phyloP scores from a whole-genome alignment of 53 echinoderm and acorn worm species.

The Astropecten irregularis region DNA sequence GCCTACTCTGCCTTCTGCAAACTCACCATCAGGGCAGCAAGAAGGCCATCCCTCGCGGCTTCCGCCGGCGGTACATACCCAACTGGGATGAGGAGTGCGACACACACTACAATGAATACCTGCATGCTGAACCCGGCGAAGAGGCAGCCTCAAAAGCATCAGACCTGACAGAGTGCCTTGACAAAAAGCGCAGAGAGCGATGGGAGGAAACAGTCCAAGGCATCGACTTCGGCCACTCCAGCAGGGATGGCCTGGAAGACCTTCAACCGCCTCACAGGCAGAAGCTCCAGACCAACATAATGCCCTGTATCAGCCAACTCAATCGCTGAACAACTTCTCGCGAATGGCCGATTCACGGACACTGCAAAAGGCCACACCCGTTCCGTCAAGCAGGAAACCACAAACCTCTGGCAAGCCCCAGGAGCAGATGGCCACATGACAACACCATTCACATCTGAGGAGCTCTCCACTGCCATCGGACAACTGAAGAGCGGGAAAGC shows the following conservation, averaged over 20 bases:
- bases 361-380: conserved; percentile 39
- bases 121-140: conserved; percentile 28
- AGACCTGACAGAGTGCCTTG: conserved; percentile 47
- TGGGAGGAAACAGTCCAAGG: too few species aligned
- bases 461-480: not conserved
- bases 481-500: conserved; percentile 33
- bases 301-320: conserved; percentile 57
- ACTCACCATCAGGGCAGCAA: conserved; percentile 41
- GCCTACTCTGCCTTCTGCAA: conserved; percentile 54
- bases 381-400: not conserved
- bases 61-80: conserved; percentile 30
- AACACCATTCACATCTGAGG: conserved; percentile 38
- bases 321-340: conserved; percentile 49
- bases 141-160: conserved; percentile 19
- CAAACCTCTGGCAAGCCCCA: too few species aligned
- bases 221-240: conserved; percentile 54
- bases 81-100: conserved; percentile 50
- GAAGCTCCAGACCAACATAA: conserved; percentile 10
- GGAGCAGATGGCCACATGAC: conserved; percentile 41
- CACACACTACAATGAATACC: conserved; percentile 19
- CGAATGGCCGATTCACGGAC: conserved; percentile 33
- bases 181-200: conserved; percentile 42
- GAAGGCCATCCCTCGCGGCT: conserved; percentile 43
- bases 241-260: conserved; percentile 28
- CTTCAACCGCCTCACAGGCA: conserved; percentile 41